Evolutionary conservation across 92 coral and sea anemone genomes (phyloP), one percentile per base, ranked within the genome.

Genomic region (Diadumene lineata): DNA sequence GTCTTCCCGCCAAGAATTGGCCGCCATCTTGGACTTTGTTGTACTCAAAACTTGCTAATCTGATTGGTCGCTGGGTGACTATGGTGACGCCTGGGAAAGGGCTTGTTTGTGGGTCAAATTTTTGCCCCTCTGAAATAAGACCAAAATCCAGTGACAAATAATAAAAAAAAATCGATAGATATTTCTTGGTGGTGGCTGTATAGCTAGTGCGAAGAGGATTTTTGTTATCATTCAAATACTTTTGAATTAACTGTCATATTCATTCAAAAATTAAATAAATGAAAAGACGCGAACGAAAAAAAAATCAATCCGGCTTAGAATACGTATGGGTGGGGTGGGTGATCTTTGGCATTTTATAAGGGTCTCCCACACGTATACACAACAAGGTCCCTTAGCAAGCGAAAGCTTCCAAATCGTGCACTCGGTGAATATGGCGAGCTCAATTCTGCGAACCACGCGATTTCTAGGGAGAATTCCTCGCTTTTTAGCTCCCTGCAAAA

Each of bases 51-150:
- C 79, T 68, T 71, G 70, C 68, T 63, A 29, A 34, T 87, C 64
- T 79, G 87, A 87, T 90, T 90, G 96, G 96, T 61, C 48, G 32
- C 50, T 75, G 68, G 51, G 96, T 90, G 83, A 79, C 96, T 73
- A 66, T 72, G 74, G 92, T 75, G 84, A 90, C 92, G 62, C 11
- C 15, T 22, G 76, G 48, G 48, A 11, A 68, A 73, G 57, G 26
- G 64, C 25, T 22, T n/a, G 6, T n/a, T 57, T 57, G 64, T 6
- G 48, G 13, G 48, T 13, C 6, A 38, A 6, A 38, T 38, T 38
- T 13, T 38, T 38, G 13, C 48, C 48, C 48, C 48, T 38, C 13
- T 38, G 48, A 38, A 38, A 38, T 38, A 6, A 38, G 13, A 38
- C 48, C n/a, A n/a, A n/a, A n/a, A n/a, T n/a, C n/a, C n/a, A n/a